Base-by-base conservation (phyloP, 2,888 invertebrate species). In the Chaetoderma sp. region DNA sequence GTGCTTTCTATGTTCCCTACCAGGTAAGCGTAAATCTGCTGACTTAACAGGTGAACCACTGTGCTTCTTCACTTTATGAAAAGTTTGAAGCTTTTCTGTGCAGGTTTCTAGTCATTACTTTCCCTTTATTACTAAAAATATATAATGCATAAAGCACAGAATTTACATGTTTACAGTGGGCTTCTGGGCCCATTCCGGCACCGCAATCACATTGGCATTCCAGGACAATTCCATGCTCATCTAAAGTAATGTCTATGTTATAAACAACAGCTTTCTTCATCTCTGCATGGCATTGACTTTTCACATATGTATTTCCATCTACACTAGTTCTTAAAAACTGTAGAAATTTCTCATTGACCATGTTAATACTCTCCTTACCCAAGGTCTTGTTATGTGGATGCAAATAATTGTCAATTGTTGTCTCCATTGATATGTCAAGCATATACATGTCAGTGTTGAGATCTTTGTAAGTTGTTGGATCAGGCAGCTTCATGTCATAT, bases 191-290 rank as follows among this genome's bases (percentile, higher is more conserved):
- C 54, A 60, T 60, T 39, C 68, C 65, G 44, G 62, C 65, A 39
- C 39, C 59, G 62, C 68, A 68, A n/a, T 68, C 65, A 65, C 65
- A 68, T 28, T 68, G 68, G 13, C 44, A 28, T 16, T 65, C 65
- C 21, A 50, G 23, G 16, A 68, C 39, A n/a, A 27, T 36, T 6
- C 68, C 64, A 56, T 36, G n/a, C 18, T 21, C 25, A 30, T 49
- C 50, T 16, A 63, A 33, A 8, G 47, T 32, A 18, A 60, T 42
- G 33, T 65, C 60, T 18, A 65, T 25, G 45, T 60, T 21, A 45
- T 60, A 65, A 23, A 25, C n/a, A 10, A 44, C 42, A 30, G 49
- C 50, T 8, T 33, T 33, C 1, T 49, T 45, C 39, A 36, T 36
- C 39, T 36, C 39, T 13, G 39, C 39, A 10, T n/a, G 10, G n/a